Percentiles rank a stretch among this genome's conserved stretches.
These are phyloP conservation scores for Periophthalmus magnuspinnatus DNA, from an alignment of 2,797 vertebrate genomes.

Conservation along the genomic window DNA sequence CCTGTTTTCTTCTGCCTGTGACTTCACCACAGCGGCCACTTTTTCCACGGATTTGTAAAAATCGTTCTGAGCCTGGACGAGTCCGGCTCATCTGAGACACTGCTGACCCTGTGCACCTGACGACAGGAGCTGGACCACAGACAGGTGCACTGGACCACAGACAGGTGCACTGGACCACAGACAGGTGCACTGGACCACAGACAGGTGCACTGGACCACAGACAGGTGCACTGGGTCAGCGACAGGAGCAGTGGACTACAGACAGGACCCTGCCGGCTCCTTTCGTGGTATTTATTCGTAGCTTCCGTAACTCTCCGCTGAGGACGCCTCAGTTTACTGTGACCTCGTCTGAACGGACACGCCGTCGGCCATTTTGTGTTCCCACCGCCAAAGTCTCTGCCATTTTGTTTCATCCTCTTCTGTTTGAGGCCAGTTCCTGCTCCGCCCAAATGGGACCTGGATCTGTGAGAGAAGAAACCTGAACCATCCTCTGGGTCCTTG, in stretches of 20 bases:
- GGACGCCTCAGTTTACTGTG: slow-evolving; percentile 55
- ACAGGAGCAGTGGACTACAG: neutral
- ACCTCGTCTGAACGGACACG: slow-evolving; percentile 32
- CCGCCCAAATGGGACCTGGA: no score
- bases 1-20: neutral
- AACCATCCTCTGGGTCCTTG: neutral
- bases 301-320: slow-evolving; percentile 39
- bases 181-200: neutral
- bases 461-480: neutral
- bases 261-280: slow-evolving; percentile 12
- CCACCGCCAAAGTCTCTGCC: slow-evolving; percentile 47
- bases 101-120: neutral
- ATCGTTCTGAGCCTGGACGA: neutral
- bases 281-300: slow-evolving; percentile 66
- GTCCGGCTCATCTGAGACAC: neutral
- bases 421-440: neutral
- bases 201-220: neutral
- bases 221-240: neutral
- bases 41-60: slow-evolving; percentile 22
- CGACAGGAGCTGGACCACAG: neutral
- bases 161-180: neutral
- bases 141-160: no score
- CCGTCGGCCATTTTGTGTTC: neutral
- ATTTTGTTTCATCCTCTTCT: neutral
- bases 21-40: slow-evolving; percentile 21